Evolutionary conservation across 2,113 vertebrate genomes (phyloP).

Genomic region (Pygathrix nemaeus): DNA sequence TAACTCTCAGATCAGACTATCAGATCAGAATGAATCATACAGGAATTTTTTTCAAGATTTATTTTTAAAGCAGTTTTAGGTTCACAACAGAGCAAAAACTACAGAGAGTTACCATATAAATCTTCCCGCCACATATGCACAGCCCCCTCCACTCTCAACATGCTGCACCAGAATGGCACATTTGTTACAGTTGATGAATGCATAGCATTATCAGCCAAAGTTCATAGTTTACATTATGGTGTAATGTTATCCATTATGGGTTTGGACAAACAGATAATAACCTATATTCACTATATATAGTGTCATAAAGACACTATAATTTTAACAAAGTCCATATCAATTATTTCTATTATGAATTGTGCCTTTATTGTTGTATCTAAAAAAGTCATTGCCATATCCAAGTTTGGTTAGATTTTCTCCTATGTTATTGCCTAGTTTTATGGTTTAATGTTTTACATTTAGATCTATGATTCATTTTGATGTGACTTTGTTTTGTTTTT

Average conservation of each 20-base stretch:
- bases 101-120: not conserved
- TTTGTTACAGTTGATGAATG: not conserved
- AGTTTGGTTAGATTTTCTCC: not conserved
- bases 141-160: not conserved
- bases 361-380: not conserved
- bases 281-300: not conserved
- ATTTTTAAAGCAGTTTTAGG: constrained; percentile 9
- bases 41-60: not conserved
- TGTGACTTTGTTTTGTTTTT: too few species aligned
- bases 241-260: not conserved
- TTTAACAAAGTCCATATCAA: not conserved
- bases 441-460: not conserved
- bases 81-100: not conserved
- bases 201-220: not conserved
- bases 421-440: not conserved
- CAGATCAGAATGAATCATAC: not conserved
- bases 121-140: rapidly evolving
- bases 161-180: not conserved
- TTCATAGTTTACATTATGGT: not conserved
- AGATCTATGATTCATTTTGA: not conserved
- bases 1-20: not conserved
- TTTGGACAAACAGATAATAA: not conserved
- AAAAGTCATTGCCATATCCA: not conserved
- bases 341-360: not conserved
- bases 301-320: not conserved